These are phyloP conservation scores for Mayetiola destructor DNA, from an alignment of 2,888 invertebrate species.

Conservation along the genomic window DNA sequence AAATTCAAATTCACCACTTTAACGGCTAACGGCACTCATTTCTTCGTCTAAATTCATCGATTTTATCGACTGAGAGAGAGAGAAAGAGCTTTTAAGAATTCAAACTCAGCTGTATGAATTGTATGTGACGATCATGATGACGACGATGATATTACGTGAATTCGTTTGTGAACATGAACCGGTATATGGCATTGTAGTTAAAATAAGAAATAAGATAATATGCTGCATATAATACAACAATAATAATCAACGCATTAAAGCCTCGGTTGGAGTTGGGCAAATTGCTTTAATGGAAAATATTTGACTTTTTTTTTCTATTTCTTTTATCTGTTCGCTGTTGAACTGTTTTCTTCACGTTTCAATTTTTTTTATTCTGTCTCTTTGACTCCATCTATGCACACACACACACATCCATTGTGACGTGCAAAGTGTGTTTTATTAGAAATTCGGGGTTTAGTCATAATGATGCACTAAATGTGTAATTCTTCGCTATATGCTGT, in stretches of 20 bases:
- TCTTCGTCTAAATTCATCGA: too few species aligned
- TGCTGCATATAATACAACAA: constrained; percentile 7
- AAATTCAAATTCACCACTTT: too few species aligned
- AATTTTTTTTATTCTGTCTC: background rate
- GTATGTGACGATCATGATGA: too few species aligned
- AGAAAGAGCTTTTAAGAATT: too few species aligned
- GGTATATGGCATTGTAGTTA: too few species aligned
- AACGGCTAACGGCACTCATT: too few species aligned
- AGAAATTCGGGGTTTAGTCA: constrained; percentile 7
- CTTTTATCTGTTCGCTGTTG: background rate
- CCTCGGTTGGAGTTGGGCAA: constrained; percentile 11
- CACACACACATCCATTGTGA: background rate
- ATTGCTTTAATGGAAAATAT: constrained; percentile 14
- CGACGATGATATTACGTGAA: too few species aligned
- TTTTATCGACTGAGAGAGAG: too few species aligned
- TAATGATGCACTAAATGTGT: constrained; percentile 4
- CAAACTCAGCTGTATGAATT: too few species aligned
- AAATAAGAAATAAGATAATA: too few species aligned
- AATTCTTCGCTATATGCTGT: background rate
- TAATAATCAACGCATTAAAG: constrained; percentile 10
- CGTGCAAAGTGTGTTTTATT: constrained; percentile 9
- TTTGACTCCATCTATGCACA: too few species aligned
- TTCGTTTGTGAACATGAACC: too few species aligned
- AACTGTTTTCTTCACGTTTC: background rate
- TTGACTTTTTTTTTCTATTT: constrained; percentile 11